These are phyloP conservation scores for Hydrochoerus hydrochaeris DNA, from an alignment of 2,113 vertebrate species.

Conservation along the genomic window DNA sequence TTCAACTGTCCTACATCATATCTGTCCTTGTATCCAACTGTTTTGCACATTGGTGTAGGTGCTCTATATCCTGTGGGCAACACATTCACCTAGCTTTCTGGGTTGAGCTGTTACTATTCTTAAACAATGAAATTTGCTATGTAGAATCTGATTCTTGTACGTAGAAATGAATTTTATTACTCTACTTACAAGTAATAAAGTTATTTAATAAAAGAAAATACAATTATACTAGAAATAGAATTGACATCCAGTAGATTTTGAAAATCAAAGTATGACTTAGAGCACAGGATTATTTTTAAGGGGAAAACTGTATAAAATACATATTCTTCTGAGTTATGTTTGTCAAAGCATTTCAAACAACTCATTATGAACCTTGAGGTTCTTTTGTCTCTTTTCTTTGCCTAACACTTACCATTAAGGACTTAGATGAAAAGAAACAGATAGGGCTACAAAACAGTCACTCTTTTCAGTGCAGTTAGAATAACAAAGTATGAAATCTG, in stretches of 20 bases:
- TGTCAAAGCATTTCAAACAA: slow-evolving; percentile 75
- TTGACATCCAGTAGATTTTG: slow-evolving; percentile 67
- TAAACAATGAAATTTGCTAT: not conserved
- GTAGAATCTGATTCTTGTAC: not conserved
- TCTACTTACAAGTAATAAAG: not conserved
- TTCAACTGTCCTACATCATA: not conserved
- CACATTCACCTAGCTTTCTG: not conserved
- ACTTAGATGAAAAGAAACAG: slow-evolving; percentile 69
- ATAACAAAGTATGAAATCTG: slow-evolving; percentile 67
- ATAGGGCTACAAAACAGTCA: slow-evolving; percentile 38
- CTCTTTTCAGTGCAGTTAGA: slow-evolving; percentile 66
- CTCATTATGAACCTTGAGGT: slow-evolving; percentile 68
- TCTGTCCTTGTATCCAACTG: not conserved
- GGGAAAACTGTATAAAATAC: slow-evolving; percentile 73
- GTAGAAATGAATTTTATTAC: slow-evolving; percentile 10
- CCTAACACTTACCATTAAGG: slow-evolving; percentile 62
- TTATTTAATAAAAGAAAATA: slow-evolving; percentile 59
- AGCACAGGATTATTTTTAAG: slow-evolving; percentile 39
- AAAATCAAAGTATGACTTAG: slow-evolving; percentile 65
- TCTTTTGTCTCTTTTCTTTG: slow-evolving; percentile 63
- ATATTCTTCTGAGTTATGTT: slow-evolving; percentile 71
- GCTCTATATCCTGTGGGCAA: not conserved
- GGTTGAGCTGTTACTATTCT: not conserved
- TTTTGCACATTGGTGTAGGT: not conserved
- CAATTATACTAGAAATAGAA: slow-evolving; percentile 42